These are phyloP conservation scores for Varanus salvator DNA, from an alignment of 2,113 vertebrate species.

Conservation along the genomic window DNA sequence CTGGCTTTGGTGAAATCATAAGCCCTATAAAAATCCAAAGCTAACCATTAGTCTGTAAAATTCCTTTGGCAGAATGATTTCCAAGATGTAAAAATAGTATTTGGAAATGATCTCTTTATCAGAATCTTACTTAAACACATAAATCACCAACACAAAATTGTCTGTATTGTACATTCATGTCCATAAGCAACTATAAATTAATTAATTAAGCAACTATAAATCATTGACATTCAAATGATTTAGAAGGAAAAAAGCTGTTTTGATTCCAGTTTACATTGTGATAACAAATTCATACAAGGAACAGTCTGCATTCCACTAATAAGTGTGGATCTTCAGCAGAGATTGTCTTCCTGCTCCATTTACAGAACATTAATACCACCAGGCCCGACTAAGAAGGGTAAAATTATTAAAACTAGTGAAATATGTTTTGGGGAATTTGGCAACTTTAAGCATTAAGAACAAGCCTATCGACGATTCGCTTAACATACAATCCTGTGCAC, in stretches of 20 bases:
- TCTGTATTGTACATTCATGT: neutral
- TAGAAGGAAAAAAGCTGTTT: slow-evolving; percentile 52
- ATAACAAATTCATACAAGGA: neutral
- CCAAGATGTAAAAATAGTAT: slow-evolving; percentile 24
- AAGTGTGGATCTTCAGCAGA: neutral
- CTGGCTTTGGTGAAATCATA: slow-evolving; percentile 88
- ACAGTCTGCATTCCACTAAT: neutral
- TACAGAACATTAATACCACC: neutral
- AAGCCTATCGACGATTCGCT: neutral
- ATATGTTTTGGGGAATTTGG: neutral
- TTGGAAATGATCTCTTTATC: slow-evolving; percentile 25
- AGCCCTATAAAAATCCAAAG: slow-evolving; percentile 79
- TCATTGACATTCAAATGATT: slow-evolving; percentile 42
- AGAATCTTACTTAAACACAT: neutral
- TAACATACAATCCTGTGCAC: too few relatives aligned
- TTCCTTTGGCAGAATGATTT: slow-evolving; percentile 23
- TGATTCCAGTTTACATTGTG: slow-evolving; percentile 28
- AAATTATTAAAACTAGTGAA: neutral
- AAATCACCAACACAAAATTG: neutral
- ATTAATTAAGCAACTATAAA: neutral
- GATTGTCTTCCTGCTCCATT: neutral
- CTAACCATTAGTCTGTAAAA: slow-evolving; percentile 38
- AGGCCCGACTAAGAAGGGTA: neutral
- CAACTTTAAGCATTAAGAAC: neutral
- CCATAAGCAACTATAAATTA: too few relatives aligned